A percentile compares a stretch with the other conserved stretches of the same genome.
These are phyloP conservation scores for Corydoras maculifer DNA, from an alignment of 2,113 vertebrate genomes.

Conservation along the genomic window DNA sequence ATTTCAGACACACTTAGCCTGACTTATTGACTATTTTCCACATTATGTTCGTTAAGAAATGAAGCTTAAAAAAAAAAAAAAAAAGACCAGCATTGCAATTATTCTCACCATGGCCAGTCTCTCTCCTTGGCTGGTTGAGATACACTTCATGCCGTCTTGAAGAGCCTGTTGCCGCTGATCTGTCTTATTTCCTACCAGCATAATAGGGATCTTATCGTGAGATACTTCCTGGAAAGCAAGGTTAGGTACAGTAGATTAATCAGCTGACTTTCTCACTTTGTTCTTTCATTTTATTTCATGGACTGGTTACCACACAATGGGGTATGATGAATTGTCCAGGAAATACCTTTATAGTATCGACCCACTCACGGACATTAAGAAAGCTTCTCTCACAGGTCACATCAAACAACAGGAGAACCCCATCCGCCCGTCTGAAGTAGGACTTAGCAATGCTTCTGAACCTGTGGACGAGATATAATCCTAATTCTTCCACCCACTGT, in stretches of 20 bases:
- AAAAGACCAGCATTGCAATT: background rate
- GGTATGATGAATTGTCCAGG: too few relatives aligned
- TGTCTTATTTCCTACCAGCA: slow-evolving; percentile 93
- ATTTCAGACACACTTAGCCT: too few relatives aligned
- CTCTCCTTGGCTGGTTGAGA: slow-evolving; percentile 80
- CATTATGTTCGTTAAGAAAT: background rate
- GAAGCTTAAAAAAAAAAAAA: background rate
- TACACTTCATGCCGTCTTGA: slow-evolving; percentile 66
- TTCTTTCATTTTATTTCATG: background rate
- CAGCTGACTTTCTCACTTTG: background rate
- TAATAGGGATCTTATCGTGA: slow-evolving; percentile 81
- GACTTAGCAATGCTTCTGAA: slow-evolving; percentile 96
- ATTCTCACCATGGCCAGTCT: slow-evolving; percentile 88
- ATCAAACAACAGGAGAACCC: slow-evolving; percentile 86
- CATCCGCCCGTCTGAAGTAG: slow-evolving; percentile 91
- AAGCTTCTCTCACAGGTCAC: slow-evolving; percentile 90
- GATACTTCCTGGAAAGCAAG: slow-evolving; percentile 71
- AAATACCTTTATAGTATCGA: slow-evolving; percentile 88
- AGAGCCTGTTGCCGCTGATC: slow-evolving; percentile 72
- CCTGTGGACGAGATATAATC: slow-evolving; percentile 53
- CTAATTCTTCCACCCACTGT: slow-evolving; percentile 10
- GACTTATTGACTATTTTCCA: too few relatives aligned
- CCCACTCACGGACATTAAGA: slow-evolving; percentile 89
- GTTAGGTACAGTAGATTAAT: background rate
- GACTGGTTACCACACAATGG: too few relatives aligned